Conservation (phyloP, 2,888 invertebrate species). For the Drosophila robusta region DNA sequence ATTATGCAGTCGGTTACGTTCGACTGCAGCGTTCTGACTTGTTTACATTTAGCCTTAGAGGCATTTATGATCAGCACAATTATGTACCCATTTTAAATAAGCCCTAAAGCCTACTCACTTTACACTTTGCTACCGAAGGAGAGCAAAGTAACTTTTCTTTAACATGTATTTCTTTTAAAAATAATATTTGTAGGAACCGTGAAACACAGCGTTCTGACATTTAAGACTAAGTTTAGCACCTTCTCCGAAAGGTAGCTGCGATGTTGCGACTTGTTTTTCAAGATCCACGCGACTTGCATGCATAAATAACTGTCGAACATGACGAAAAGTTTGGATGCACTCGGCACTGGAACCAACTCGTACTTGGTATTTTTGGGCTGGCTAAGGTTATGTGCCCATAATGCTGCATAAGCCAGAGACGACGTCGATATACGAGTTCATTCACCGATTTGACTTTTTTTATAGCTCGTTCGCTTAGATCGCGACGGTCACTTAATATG, state of each 20-base stretch:
- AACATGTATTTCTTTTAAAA: neutral
- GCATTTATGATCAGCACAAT: no score
- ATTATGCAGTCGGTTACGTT: no score
- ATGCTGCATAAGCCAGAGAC: slow-evolving; percentile 30
- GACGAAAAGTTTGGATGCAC: slow-evolving; percentile 36
- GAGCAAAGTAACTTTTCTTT: no score
- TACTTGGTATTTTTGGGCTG: slow-evolving; percentile 36
- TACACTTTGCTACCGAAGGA: no score
- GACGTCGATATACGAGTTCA: slow-evolving; percentile 51
- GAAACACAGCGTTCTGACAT: neutral
- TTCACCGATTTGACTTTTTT: slow-evolving; percentile 55
- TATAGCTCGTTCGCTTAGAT: slow-evolving; percentile 24
- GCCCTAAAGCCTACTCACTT: no score
- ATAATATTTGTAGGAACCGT: neutral
- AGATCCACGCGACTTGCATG: slow-evolving; percentile 57
- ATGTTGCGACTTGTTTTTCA: slow-evolving; percentile 52
- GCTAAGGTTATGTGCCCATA: slow-evolving; percentile 75
- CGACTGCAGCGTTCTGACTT: no score
- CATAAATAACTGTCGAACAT: slow-evolving; percentile 22
- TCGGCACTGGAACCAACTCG: slow-evolving; percentile 8
- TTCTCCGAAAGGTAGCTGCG: slow-evolving; percentile 24
- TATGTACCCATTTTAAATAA: no score
- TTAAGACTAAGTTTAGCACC: slow-evolving; percentile 6
- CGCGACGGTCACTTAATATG: slow-evolving; percentile 55
- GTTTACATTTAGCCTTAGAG: no score